Base-by-base conservation (phyloP, 2,797 vertebrate genomes). In the Enteromius afrohamiltoni region DNA sequence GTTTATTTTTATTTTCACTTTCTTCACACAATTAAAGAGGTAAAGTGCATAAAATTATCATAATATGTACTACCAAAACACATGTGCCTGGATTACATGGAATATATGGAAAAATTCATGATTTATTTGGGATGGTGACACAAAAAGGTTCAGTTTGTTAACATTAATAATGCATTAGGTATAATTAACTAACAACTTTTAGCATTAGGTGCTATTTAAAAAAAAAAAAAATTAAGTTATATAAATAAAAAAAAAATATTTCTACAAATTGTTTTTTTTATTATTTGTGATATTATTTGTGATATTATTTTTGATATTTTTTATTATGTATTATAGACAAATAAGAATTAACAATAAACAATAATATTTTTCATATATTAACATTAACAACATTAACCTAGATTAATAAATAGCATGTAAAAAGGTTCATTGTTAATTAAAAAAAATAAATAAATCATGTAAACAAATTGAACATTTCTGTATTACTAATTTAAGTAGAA, bases 21-120 rank as follows among this genome's bases (percentile, higher is more conserved):
- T 60, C 31, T 76, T 76, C 17, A 4, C 74, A 77, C 37, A 60
- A 8, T 77, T 60, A 26, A 60, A 60, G 8, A 60, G n/a, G n/a
- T 60, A 60, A 77, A 55, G 19, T 17, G 2, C 13, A 45, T 29
- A 17, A 3, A 21, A 62, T 45, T 62, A 77, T 42, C n/a, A 77
- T 19, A 26, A 80, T n/a, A 17, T 58, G 17, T 26, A 68, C 26
- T 10, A 11, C 37, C 10, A 26, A 40, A 74, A 53, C 34, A 19
- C 45, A 51, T 51, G 26, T 31, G 23, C 49, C 47, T 21, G 3
- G 4, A 73, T 51, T 73, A 31, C 11, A 74, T 21, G 3, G 13
- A 53, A 37, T 34, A 53, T 31, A 49, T 73, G 45, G 16, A 49
- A 49, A 49, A 45, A 51, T 34, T 10, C 8, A 19, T 11, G 64